Percentiles rank a stretch among this genome's conserved stretches.
phyloP scores from a whole-genome alignment of 2,113 vertebrate species.

The Syngnathus scovelli region DNA sequence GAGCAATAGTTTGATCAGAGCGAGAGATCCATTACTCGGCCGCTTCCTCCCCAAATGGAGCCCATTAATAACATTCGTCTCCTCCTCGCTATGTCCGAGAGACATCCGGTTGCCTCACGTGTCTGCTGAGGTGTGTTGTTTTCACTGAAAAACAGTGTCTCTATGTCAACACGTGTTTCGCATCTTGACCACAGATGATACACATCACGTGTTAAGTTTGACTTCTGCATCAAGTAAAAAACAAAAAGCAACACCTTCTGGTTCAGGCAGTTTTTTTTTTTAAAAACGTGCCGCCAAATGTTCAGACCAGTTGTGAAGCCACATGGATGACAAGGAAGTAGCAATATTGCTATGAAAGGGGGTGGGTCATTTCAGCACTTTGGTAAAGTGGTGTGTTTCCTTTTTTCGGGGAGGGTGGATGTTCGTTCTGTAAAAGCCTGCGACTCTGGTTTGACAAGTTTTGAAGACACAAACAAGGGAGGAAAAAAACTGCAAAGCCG shows the following conservation, averaged over 20 bases:
- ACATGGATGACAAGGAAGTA: neutral
- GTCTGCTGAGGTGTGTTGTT: neutral
- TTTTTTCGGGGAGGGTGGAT: slow-evolving; percentile 3
- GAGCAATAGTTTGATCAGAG: slow-evolving; percentile 31
- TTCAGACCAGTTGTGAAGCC: neutral
- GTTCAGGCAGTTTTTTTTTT: too few species aligned
- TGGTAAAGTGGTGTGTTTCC: slow-evolving; percentile 10
- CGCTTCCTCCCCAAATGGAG: slow-evolving; percentile 62
- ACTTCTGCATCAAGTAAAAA: too few species aligned
- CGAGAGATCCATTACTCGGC: slow-evolving; percentile 43
- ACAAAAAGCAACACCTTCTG: too few species aligned
- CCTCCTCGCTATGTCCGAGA: slow-evolving; percentile 6
- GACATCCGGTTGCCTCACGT: neutral
- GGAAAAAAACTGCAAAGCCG: neutral
- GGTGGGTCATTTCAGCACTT: neutral
- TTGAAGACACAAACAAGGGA: neutral
- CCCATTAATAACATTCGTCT: slow-evolving; percentile 49
- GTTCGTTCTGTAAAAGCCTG: slow-evolving; percentile 26
- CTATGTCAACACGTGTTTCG: neutral
- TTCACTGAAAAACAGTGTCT: neutral
- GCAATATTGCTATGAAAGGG: neutral
- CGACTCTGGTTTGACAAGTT: slow-evolving; percentile 50
- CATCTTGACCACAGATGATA: neutral
- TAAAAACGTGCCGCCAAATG: too few species aligned
- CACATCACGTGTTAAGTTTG: too few species aligned